Percentiles rank a stretch among this genome's conserved stretches.
Conservation (phyloP, 2,797 vertebrate genomes). For the Pseudopleuronectes americanus region DNA sequence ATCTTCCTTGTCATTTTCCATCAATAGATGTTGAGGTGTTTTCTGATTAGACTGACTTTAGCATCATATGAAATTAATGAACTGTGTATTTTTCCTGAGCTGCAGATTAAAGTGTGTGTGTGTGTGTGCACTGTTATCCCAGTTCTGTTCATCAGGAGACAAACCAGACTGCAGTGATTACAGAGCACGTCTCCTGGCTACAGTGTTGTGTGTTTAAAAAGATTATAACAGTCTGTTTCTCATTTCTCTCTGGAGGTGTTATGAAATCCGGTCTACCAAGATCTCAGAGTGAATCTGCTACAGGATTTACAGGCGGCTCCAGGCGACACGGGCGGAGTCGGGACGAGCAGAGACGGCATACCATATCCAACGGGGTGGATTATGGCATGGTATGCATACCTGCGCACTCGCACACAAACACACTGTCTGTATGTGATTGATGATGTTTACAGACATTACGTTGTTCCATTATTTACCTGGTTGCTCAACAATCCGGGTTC, state of each 20-base stretch:
- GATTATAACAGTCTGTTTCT: constrained; percentile 22
- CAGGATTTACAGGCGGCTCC: constrained; percentile 71
- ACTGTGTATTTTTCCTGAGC: too few relatives aligned
- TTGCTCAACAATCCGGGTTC: too few relatives aligned
- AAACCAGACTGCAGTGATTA: neutral
- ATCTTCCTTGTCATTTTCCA: neutral
- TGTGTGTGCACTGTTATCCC: neutral
- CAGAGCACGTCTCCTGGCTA: constrained; percentile 1
- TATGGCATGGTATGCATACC: constrained; percentile 88
- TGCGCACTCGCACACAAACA: constrained; percentile 12
- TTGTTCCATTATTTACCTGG: too few relatives aligned
- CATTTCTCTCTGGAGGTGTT: constrained; percentile 51
- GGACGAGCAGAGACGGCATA: constrained; percentile 91
- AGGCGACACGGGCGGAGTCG: constrained; percentile 81
- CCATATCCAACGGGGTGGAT: constrained; percentile 92
- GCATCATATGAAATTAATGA: too few relatives aligned
- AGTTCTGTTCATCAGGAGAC: neutral
- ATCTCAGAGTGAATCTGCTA: constrained; percentile 82
- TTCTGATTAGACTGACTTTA: too few relatives aligned
- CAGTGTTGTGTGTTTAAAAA: constrained; percentile 9
- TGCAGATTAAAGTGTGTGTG: too few relatives aligned
- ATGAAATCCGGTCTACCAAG: constrained; percentile 79
- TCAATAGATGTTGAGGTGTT: too few relatives aligned
- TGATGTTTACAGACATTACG: too few relatives aligned
- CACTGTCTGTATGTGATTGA: neutral